Base-by-base conservation (phyloP, 37 sponge, comb jelly and placozoan species). In the Mnemiopsis leidyi region DNA sequence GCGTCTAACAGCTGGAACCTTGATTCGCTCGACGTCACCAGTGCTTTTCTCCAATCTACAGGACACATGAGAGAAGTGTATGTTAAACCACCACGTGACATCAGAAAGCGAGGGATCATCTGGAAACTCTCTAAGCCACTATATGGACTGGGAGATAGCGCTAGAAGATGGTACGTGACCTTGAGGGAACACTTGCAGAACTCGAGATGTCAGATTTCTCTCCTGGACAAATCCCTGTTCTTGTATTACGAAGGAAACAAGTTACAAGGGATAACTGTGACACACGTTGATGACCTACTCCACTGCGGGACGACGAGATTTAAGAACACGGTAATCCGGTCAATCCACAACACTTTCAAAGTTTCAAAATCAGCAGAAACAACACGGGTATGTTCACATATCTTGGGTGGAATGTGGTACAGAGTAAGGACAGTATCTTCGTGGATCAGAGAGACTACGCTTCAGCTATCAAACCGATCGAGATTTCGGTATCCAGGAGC, bases 121-220 rank as follows among this genome's bases (percentile, higher is more conserved):
- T 82, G 82, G 82, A 82, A 82, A 82, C 82, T 82, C 5, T 5
- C 1, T 13, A 82, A 82, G 32, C 82, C 82, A 7, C 36, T 82
- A 35, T 82, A 82, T 35, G 82, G 82, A 36, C 82, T 82, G 3
- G 82, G 82, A 1, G 82, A 82, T 35, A 9, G 23, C 2, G 82
- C 38, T 5, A 82, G 82, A 82, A 82, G 36, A 82, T 82, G 82
- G 82, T 82, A 82, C 23, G 7, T 82, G 3, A 36, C 82, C 7
- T 23, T 82, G 23, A 82, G 38, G 0, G 82, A 31, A 30, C 7
- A 31, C 38, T 23, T 82, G 37, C 18, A 34, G 32, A 23, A 34
- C 28, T 25, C 76, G 20, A 5, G 30, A 23, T 35, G 36, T 37
- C 2, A 23, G 32, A 82, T 82, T 3, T 82, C 82, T 23, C 3